Percentiles rank a stretch among this genome's conserved stretches.
phyloP scores from a whole-genome alignment of 2,113 vertebrate genomes.

The Pungitius pungitius region DNA sequence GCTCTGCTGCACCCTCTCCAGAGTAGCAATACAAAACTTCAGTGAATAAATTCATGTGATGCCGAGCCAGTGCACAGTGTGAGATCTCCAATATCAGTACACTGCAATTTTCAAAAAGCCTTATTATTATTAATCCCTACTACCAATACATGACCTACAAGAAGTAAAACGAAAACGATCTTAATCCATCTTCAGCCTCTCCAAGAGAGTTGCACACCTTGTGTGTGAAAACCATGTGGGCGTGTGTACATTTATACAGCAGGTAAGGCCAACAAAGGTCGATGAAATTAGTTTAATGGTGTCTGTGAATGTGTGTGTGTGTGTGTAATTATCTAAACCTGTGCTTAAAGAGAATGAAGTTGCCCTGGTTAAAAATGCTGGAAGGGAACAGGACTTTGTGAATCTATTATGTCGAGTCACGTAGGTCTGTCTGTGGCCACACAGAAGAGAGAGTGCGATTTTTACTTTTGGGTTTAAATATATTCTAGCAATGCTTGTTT shows the following conservation, averaged over 20 bases:
- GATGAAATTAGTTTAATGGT: constrained; percentile 41
- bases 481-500: not conserved
- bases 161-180: constrained; percentile 27
- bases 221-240: constrained; percentile 35
- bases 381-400: constrained; percentile 22
- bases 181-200: constrained; percentile 53
- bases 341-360: constrained; percentile 30
- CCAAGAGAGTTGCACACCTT: constrained; percentile 42
- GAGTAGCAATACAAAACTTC: constrained; percentile 36
- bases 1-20: constrained; percentile 18
- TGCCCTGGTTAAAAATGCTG: constrained; percentile 31
- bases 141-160: constrained; percentile 40
- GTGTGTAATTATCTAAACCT: constrained; percentile 41
- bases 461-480: not conserved
- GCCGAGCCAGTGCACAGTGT: constrained; percentile 42
- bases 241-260: constrained; percentile 45
- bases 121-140: constrained; percentile 41
- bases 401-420: constrained; percentile 30
- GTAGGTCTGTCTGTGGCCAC: constrained; percentile 2
- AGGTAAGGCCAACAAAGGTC: constrained; percentile 46
- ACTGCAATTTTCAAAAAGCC: constrained; percentile 35
- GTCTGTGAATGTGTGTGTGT: constrained; percentile 11
- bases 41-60: constrained; percentile 46
- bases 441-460: constrained; percentile 20
- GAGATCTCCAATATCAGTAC: constrained; percentile 38